These are phyloP conservation scores for Caenorhabditis angaria DNA, from an alignment of 2,888 invertebrate species.

Conservation along the genomic window DNA sequence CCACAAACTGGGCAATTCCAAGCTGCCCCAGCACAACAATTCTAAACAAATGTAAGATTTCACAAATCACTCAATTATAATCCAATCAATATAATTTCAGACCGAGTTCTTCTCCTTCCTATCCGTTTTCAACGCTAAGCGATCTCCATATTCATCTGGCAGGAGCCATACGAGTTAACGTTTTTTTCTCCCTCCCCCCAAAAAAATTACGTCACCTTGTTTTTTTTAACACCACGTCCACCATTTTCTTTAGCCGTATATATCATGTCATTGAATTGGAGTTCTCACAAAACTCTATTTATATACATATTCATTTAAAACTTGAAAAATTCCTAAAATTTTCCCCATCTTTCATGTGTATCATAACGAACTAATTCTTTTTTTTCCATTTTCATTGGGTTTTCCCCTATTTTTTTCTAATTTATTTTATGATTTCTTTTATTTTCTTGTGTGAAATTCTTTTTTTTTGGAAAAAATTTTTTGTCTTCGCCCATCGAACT, in stretches of 20 bases:
- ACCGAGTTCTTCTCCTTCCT: neutral
- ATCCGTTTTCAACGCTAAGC: neutral
- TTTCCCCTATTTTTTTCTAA: neutral
- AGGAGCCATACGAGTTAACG: constrained; percentile 4
- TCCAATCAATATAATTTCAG: no score
- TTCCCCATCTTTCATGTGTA: neutral
- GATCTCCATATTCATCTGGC: constrained; percentile 4
- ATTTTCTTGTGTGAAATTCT: no score
- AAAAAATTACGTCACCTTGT: neutral
- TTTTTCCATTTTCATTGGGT: neutral
- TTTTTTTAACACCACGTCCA: neutral
- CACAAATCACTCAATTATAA: no score
- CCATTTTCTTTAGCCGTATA: neutral
- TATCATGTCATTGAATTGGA: neutral
- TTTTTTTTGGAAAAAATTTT: neutral
- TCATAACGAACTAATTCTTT: neutral
- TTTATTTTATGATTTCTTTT: neutral
- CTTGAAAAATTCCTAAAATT: neutral
- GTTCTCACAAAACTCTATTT: no score
- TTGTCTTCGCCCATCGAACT: neutral
- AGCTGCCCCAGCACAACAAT: constrained; percentile 3
- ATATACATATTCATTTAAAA: no score
- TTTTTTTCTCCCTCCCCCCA: neutral
- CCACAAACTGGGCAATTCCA: constrained; percentile 36
- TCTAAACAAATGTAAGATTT: neutral